These are phyloP conservation scores for Spialia ferax DNA, from an alignment of 2,888 invertebrate species.

Conservation along the genomic window DNA sequence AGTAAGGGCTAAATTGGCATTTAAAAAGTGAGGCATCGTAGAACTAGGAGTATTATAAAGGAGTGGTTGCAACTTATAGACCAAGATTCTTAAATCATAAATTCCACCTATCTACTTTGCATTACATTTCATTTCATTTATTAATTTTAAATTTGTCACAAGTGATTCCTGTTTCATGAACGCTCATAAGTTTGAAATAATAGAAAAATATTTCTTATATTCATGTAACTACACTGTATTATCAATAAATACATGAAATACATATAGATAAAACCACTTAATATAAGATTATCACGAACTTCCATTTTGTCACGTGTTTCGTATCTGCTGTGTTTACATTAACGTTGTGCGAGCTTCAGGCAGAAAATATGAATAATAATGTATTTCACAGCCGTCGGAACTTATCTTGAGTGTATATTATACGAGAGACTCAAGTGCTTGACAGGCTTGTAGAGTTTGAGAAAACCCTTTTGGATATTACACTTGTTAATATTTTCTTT, in stretches of 20 bases:
- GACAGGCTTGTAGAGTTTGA: not conserved
- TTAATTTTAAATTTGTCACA: no score
- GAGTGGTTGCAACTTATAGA: no score
- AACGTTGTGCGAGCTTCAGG: conserved; percentile 7
- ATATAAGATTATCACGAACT: conserved; percentile 27
- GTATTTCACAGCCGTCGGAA: conserved; percentile 37
- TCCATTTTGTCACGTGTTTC: conserved; percentile 31
- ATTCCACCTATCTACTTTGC: no score
- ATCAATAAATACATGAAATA: conserved; percentile 21
- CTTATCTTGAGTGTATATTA: not conserved
- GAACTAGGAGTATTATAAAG: no score
- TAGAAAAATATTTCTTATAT: not conserved
- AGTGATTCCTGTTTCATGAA: no score
- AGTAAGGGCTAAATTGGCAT: no score
- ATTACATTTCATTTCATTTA: no score
- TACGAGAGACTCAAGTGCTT: conserved; percentile 2
- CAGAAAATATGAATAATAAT: conserved; percentile 36
- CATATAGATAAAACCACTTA: conserved; percentile 15
- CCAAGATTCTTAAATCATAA: no score
- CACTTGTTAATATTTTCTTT: not conserved
- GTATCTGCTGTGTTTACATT: conserved; percentile 35
- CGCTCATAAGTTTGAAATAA: not conserved
- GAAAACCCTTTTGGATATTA: not conserved
- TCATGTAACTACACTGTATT: not conserved
- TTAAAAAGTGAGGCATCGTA: no score